Evolutionary conservation across 2,113 vertebrate species (phyloP), one percentile per base, ranked within the genome.

Genomic region (Mustelus asterias): DNA sequence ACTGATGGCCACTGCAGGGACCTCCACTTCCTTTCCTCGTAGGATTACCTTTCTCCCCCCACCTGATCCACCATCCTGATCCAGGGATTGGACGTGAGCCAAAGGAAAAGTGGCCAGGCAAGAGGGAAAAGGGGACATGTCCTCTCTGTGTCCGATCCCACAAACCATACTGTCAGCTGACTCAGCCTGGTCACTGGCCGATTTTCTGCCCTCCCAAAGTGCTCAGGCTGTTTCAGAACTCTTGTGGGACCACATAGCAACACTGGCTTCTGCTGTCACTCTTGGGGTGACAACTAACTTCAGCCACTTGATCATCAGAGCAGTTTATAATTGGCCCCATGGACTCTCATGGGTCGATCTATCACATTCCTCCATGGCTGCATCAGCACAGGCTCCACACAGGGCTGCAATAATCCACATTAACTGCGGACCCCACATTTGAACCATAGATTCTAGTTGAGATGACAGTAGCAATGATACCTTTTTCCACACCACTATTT

Each of bases 1-100:
- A 16, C n/a, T 16, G 2, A 0, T 37, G 13, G n/a, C 18, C 4
- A 2, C 78, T 3, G 16, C 16, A 5, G 16, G n/a, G 0, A 0
- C n/a, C 78, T 13, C 14, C n/a, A 41, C n/a, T 76, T 72, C 22
- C 22, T 72, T 24, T 72, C 24, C 69, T 1, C 14, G 13, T 65
- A 16, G 65, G 69, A 70, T 8, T 24, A 20, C 69, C 22, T 26
- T 24, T 7, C 20, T 24, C 69, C 7, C 5, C 26, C 20, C 67
- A 20, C 67, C 13, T 14, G 10, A 2, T 5, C 26, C 70, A 5
- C 22, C 70, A 0, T 7, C 72, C 29, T 29, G 8, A 29, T 22
- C 22, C 67, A 54, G 48, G 48, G 5, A 4, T 54, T 3, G 48
- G 48, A 54, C 4, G 48, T 54, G 48, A 54, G 48, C 2, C 48